These are phyloP conservation scores for Catostylus mosaicus DNA, from an alignment of 30 jellyfish, hydroid and myxozoan species.

Conservation along the genomic window DNA sequence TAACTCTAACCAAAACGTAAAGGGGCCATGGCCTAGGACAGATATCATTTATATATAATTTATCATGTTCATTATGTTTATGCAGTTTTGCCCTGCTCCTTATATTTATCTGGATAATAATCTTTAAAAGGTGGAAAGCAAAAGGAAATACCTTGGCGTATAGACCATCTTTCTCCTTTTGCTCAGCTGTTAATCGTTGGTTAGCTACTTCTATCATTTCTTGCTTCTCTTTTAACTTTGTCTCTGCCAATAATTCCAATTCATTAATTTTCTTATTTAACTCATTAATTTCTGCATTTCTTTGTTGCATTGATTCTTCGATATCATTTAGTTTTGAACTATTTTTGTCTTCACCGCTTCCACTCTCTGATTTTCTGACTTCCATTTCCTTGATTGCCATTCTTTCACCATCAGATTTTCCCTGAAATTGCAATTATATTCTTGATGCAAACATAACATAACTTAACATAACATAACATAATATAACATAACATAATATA, in stretches of 20 bases:
- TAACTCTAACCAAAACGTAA: too few species aligned
- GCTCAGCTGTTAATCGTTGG: slow-evolving; percentile 13
- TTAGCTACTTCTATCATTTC: slow-evolving; percentile 14
- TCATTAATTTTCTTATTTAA: slow-evolving; percentile 14
- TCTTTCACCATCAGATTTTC: slow-evolving; percentile 57
- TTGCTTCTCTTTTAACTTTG: slow-evolving; percentile 20
- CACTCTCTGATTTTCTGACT: not conserved
- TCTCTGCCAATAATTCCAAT: not conserved
- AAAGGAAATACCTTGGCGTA: slow-evolving; percentile 33
- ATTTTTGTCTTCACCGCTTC: not conserved
- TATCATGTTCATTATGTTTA: too few species aligned
- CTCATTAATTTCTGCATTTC: slow-evolving; percentile 26
- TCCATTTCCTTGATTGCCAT: slow-evolving; percentile 1
- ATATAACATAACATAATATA: too few species aligned
- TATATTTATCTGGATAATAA: too few species aligned
- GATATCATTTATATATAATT: too few species aligned
- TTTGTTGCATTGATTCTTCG: slow-evolving; percentile 22
- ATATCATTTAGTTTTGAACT: slow-evolving; percentile 14
- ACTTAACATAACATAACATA: too few species aligned
- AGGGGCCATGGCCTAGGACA: too few species aligned
- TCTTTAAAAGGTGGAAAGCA: too few species aligned
- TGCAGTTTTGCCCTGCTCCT: too few species aligned
- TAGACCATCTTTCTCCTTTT: slow-evolving; percentile 32
- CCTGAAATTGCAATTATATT: too few species aligned
- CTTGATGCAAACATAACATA: too few species aligned